phyloP scores from a whole-genome alignment of 1,140 invertebrate species.

The Drosophila biarmipes region DNA sequence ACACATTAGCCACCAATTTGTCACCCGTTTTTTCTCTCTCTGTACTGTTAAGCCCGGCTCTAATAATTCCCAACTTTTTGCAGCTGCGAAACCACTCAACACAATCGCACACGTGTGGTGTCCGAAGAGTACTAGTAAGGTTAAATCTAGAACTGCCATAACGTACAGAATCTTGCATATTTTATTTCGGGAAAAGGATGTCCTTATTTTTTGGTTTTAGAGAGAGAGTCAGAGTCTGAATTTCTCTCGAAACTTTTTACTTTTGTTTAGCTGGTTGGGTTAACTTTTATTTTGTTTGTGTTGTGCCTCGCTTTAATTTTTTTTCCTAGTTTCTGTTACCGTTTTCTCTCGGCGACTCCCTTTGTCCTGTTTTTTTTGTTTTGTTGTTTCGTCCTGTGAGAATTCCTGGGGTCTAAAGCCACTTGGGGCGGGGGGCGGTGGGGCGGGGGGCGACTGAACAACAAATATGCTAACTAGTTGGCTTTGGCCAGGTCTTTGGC shows the following conservation, averaged over 20 bases:
- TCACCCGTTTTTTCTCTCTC: slow-evolving; percentile 11
- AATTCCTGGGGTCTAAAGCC: slow-evolving; percentile 19
- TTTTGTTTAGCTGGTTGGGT: slow-evolving; percentile 33
- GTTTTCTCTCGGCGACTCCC: slow-evolving; percentile 3
- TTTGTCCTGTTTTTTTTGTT: slow-evolving; percentile 7
- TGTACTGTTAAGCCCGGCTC: slow-evolving; percentile 11
- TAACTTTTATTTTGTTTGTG: slow-evolving; percentile 18
- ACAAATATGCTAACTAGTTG: slow-evolving; percentile 62
- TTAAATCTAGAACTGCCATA: slow-evolving; percentile 19
- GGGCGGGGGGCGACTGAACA: slow-evolving; percentile 28
- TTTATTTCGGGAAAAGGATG: slow-evolving; percentile 15
- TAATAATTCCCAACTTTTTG: slow-evolving; percentile 45
- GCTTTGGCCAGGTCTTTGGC: slow-evolving; percentile 18
- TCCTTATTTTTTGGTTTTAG: slow-evolving; percentile 5
- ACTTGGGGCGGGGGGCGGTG: slow-evolving; percentile 15
- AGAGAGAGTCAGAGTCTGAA: slow-evolving; percentile 20
- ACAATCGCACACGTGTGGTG: slow-evolving; percentile 37
- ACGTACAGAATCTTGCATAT: slow-evolving; percentile 22
- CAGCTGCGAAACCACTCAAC: slow-evolving; percentile 38
- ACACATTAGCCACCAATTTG: slow-evolving; percentile 14
- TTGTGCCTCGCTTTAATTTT: slow-evolving; percentile 7
- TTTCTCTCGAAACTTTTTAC: slow-evolving; percentile 29
- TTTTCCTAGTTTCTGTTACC: slow-evolving; percentile 16
- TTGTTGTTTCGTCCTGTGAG: slow-evolving; percentile 5
- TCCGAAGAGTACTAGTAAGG: slow-evolving; percentile 29